Evolutionary conservation across 2,888 invertebrate species (phyloP), one percentile per base, ranked within the genome.

Genomic region (Saturnia japonica): DNA sequence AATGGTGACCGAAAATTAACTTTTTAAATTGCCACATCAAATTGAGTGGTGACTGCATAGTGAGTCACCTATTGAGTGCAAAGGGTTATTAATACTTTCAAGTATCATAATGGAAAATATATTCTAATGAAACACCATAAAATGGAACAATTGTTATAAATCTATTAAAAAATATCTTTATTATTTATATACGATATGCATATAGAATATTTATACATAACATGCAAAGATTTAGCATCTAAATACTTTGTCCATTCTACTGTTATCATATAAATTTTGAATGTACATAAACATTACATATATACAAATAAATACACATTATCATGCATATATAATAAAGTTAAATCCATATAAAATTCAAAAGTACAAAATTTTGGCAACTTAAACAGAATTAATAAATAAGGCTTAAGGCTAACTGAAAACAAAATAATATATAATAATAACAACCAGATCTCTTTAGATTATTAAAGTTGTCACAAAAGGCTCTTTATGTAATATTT

Each of bases 401-500:
- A 22, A 54, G 47, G 19, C 16, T 19, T n/a, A 16, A 34, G 6
- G 25, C 34, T 62, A 34, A 34, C 3, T 34, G 14, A 2, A 64
- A 40, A 40, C 19, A 40, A 64, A 19, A 64, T 40, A 64, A 40
- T 2, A 34, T 16, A 12, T 34, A 3, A 62, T 62, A 64, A 64
- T 40, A 40, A 40, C 4, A 64, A 40, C n/a, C 40, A 40, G 22
- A 19, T 64, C n/a, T n/a, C 40, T 16, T 40, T 19, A n/a, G n/a
- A 40, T 16, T 64, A 64, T 8, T 34, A 62, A 62, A 28, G 28
- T 62, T 28, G 4, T 62, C n/a, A 62, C 60, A 62, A 28, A 34
- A 51, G 11, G 25, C 34, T 25, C 6, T 70, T 19, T 51, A 54
- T 70, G 51, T 51, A 47, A 47, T 64, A 47, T 22, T 66, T 67